These are phyloP conservation scores for Aproaerema taeniolella DNA, from an alignment of 2,888 invertebrate species.

Conservation along the genomic window DNA sequence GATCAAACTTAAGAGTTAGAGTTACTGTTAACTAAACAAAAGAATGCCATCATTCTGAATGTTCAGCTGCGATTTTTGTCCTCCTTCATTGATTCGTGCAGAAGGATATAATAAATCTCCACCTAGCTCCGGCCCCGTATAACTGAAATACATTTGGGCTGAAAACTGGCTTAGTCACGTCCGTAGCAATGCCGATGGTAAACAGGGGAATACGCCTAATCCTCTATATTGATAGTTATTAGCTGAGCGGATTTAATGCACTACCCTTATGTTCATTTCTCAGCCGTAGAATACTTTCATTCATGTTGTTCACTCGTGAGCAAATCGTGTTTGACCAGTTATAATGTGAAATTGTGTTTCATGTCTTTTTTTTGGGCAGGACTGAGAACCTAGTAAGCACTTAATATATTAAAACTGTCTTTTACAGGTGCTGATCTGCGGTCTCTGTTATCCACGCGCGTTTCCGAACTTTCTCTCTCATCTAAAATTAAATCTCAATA, in stretches of 20 bases:
- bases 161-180: constrained; percentile 52
- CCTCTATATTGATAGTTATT: constrained; percentile 9
- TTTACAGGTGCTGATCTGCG: constrained; percentile 24
- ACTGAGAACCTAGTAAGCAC: too few relatives aligned
- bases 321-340: neutral
- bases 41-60: too few relatives aligned
- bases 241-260: constrained; percentile 21
- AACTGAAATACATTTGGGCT: constrained; percentile 30
- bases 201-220: constrained; percentile 22
- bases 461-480: constrained; percentile 22
- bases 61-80: too few relatives aligned
- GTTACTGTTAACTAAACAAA: too few relatives aligned
- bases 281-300: too few relatives aligned
- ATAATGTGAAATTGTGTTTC: too few relatives aligned
- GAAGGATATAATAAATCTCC: too few relatives aligned
- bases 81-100: too few relatives aligned
- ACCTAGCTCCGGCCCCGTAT: constrained; percentile 1
- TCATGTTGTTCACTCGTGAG: neutral
- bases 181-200: constrained; percentile 30
- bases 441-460: constrained; percentile 12
- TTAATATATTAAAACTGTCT: too few relatives aligned
- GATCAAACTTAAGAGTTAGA: too few relatives aligned
- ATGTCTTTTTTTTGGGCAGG: too few relatives aligned
- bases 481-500: constrained; percentile 23
- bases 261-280: constrained; percentile 4